Percentiles rank a stretch among this genome's conserved stretches.
These are phyloP conservation scores for Nowickia ferox DNA, from an alignment of 2,888 invertebrate species.

Conservation along the genomic window DNA sequence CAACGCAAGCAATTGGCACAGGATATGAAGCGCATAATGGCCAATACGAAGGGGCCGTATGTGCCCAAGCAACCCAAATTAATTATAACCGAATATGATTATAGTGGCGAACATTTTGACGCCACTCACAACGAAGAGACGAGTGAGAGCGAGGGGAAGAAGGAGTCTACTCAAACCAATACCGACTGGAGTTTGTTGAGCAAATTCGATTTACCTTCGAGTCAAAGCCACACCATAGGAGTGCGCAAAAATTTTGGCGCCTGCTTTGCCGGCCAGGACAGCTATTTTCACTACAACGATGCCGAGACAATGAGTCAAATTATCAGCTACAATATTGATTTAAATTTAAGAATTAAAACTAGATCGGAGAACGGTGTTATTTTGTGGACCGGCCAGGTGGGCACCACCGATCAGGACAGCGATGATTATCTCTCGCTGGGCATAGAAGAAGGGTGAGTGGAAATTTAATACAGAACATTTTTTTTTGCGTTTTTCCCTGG, in stretches of 20 bases:
- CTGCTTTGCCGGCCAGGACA: constrained; percentile 92
- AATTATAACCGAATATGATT: constrained; percentile 68
- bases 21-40: constrained; percentile 83
- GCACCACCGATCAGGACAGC: constrained; percentile 83
- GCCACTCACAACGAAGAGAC: background rate
- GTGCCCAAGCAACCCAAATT: constrained; percentile 69
- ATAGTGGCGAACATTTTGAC: constrained; percentile 58
- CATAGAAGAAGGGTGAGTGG: constrained; percentile 87
- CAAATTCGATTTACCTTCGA: constrained; percentile 79
- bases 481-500: constrained; percentile 3
- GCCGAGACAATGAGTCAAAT: constrained; percentile 93
- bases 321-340: constrained; percentile 92
- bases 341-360: constrained; percentile 93
- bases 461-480: background rate
- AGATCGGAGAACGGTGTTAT: constrained; percentile 89
- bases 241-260: constrained; percentile 84
- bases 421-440: constrained; percentile 94
- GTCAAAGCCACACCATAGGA: constrained; percentile 77
- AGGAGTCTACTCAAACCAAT: constrained; percentile 77
- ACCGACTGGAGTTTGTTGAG: constrained; percentile 80
- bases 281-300: constrained; percentile 94
- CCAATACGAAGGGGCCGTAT: constrained; percentile 77
- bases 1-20: constrained; percentile 81
- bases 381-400: constrained; percentile 91
- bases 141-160: background rate